A percentile compares a stretch with the other conserved stretches of the same genome.
phyloP scores from a whole-genome alignment of 2,113 vertebrate genomes.

The Halichoerus grypus region DNA sequence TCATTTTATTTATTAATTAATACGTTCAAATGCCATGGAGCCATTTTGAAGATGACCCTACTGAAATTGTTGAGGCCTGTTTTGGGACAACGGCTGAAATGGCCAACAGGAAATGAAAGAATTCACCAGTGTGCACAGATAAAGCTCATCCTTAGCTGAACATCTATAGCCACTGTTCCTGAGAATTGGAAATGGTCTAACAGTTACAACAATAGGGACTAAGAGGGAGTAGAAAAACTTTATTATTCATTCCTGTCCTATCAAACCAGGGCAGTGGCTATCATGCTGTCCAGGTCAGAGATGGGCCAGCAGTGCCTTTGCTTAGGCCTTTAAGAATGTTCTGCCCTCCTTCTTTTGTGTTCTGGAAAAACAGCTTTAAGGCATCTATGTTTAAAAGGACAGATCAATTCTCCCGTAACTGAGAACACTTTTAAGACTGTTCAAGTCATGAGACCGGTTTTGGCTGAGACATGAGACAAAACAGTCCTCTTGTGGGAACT shows the following conservation, averaged over 20 bases:
- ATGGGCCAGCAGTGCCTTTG: neutral
- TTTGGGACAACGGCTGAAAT: neutral
- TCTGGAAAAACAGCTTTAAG: neutral
- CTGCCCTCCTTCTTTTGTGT: neutral
- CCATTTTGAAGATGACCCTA: neutral
- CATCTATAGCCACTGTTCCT: neutral
- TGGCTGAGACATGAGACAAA: slow-evolving; percentile 15
- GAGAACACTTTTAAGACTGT: neutral
- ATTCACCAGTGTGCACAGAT: neutral
- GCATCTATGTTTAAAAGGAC: neutral
- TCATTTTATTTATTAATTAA: neutral
- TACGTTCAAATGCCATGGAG: neutral
- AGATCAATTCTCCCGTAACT: neutral
- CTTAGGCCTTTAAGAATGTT: neutral
- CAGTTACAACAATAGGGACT: neutral
- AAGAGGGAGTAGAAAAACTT: neutral
- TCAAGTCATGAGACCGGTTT: neutral
- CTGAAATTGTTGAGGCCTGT: neutral
- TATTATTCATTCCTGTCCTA: neutral
- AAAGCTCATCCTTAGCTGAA: neutral
- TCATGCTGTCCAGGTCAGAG: neutral
- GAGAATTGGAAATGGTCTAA: neutral
- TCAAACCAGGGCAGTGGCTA: neutral
- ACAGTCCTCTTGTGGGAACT: neutral
- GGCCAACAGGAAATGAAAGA: neutral